phyloP scores from a whole-genome alignment of 2,888 invertebrate genomes.

The Opisthograptis luteolata region DNA sequence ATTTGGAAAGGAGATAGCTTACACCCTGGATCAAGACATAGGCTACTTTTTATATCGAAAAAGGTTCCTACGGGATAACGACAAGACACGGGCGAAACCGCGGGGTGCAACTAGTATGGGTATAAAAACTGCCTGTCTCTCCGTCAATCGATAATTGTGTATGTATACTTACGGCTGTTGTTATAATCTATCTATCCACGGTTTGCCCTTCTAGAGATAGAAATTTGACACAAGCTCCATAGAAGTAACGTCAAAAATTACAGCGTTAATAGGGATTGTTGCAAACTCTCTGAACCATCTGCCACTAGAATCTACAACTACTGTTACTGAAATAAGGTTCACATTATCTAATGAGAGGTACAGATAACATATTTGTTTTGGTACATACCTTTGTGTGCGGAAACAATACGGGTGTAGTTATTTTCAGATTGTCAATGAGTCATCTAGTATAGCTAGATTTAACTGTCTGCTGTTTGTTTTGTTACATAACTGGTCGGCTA shows the following conservation, averaged over 20 bases:
- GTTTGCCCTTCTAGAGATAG: too few species aligned
- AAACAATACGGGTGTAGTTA: conserved; percentile 57
- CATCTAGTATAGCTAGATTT: conserved; percentile 46
- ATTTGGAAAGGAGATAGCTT: too few species aligned
- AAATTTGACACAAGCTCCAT: too few species aligned
- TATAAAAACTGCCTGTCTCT: conserved; percentile 1
- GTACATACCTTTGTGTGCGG: conserved; percentile 39
- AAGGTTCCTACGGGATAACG: too few species aligned
- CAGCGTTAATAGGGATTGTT: conserved; percentile 4
- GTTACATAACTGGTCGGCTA: conserved; percentile 23
- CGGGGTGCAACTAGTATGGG: too few species aligned
- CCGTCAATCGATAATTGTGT: conserved; percentile 16
- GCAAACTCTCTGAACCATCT: conserved; percentile 12
- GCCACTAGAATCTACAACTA: conserved; percentile 4
- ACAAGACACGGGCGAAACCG: too few species aligned
- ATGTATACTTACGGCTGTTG: too few species aligned
- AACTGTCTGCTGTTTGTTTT: conserved; percentile 31
- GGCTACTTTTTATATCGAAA: too few species aligned
- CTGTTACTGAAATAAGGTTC: not conserved
- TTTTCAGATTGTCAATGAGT: conserved; percentile 60
- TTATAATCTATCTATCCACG: too few species aligned
- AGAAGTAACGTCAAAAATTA: too few species aligned
- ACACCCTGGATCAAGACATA: too few species aligned
- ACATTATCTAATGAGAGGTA: not conserved
- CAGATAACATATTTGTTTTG: conserved; percentile 29